Base-by-base conservation (phyloP, 2,113 vertebrate species). In the Eonycteris spelaea region DNA sequence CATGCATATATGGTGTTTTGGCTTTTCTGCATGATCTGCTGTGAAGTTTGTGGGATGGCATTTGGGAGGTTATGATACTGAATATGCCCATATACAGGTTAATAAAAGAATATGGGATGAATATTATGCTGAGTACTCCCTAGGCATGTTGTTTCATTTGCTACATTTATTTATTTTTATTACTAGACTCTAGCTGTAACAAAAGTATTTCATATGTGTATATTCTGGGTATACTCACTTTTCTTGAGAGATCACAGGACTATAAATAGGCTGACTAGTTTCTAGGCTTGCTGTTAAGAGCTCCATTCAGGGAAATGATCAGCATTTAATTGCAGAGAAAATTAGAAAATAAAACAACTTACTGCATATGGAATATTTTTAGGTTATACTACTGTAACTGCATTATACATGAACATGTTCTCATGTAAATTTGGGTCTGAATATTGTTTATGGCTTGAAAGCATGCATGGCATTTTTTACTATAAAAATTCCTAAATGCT, bases 271-370 rank as follows among this genome's bases (percentile, higher is more conserved):
- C 68, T 95, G 45, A 95, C 65, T 85, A 55, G 21, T 77, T 96
- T 95, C 86, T 70, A 96, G 67, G 28, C 33, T 97, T 94, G n/a
- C 8, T 94, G 33, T 43, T 96, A 67, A 95, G 82, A 84, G 53
- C 33, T 94, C 96, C 86, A 95, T 97, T 97, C 94, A 96, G 19
- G 33, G 61, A 97, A 97, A 97, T 13, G 88, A 90, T 87, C 65
- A 91, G 13, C 65, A 82, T 95, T 97, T 96, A 97, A 80, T 96
- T 97, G 94, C 70, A 93, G 35, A 83, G 30, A 33, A 97, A 96
- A 97, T 83, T 70, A 86, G 57, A 96, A 96, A 97, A 97, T 73
- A 94, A 90, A 98, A 96, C 84, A 97, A 90, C 63, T 35, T 94
- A 19, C 0, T 85, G 40, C 75, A 65, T n/a, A 26, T 78, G 68